phyloP scores from a whole-genome alignment of 2,888 invertebrate species.

The Cyclophora punctaria region DNA sequence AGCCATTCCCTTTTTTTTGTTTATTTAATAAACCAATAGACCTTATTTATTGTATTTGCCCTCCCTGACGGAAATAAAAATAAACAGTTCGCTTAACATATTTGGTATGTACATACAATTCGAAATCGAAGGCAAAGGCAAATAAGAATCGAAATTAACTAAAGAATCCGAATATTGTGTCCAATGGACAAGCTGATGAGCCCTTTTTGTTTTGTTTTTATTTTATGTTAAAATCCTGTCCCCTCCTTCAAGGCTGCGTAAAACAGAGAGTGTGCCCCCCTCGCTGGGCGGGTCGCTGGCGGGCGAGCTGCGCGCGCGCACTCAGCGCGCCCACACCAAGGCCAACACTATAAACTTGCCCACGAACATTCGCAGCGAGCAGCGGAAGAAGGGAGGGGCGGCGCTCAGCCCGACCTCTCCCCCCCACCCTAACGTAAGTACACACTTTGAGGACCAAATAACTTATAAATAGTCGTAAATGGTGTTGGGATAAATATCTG shows the following conservation, averaged over 20 bases:
- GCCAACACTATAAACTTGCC: slow-evolving; percentile 78
- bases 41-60: too few species aligned
- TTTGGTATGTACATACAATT: too few species aligned
- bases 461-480: too few species aligned
- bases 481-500: too few species aligned
- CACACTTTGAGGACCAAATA: too few species aligned
- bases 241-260: slow-evolving; percentile 55
- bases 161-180: slow-evolving; percentile 4
- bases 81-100: too few species aligned
- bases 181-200: slow-evolving; percentile 36
- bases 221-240: slow-evolving; percentile 40
- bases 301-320: slow-evolving; percentile 48
- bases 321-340: slow-evolving; percentile 63
- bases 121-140: not conserved
- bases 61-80: too few species aligned
- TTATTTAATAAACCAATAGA: too few species aligned
- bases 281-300: slow-evolving; percentile 49
- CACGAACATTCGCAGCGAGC: slow-evolving; percentile 49
- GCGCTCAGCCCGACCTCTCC: slow-evolving; percentile 58
- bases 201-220: slow-evolving; percentile 34
- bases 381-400: slow-evolving; percentile 43
- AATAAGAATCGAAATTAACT: not conserved
- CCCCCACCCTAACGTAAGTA: slow-evolving; percentile 61
- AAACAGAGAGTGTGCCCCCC: slow-evolving; percentile 63
- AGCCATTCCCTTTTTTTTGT: too few species aligned